Conservation (phyloP, 2,888 invertebrate genomes). For the Cenopis cana region DNA sequence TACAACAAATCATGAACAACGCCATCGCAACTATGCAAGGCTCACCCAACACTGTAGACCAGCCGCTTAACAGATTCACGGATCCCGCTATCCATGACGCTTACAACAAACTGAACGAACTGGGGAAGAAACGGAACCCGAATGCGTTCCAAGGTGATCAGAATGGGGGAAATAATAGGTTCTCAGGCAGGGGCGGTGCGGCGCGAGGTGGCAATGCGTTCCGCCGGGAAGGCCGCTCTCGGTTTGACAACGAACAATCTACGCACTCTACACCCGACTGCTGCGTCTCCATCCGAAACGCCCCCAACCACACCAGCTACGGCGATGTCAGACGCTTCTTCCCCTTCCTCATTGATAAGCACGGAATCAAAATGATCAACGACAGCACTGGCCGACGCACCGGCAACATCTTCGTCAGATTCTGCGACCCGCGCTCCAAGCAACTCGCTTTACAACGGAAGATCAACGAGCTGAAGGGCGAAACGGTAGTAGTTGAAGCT, state of each 20-base stretch:
- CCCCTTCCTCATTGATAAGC: slow-evolving; percentile 92
- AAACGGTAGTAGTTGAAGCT: slow-evolving; percentile 87
- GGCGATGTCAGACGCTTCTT: slow-evolving; percentile 94
- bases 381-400: slow-evolving; percentile 91
- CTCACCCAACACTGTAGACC: slow-evolving; percentile 43
- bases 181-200: slow-evolving; percentile 53
- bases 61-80: slow-evolving; percentile 56
- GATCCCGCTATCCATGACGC: slow-evolving; percentile 69
- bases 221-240: slow-evolving; percentile 65
- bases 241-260: slow-evolving; percentile 64
- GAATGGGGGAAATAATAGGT: slow-evolving; percentile 55
- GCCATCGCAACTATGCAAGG: slow-evolving; percentile 45
- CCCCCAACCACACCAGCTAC: slow-evolving; percentile 91
- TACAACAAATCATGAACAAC: slow-evolving; percentile 46
- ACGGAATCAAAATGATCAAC: slow-evolving; percentile 94
- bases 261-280: slow-evolving; percentile 57
- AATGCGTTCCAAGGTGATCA: slow-evolving; percentile 81
- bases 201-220: slow-evolving; percentile 57
- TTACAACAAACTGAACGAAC: slow-evolving; percentile 72
- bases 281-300: slow-evolving; percentile 90
- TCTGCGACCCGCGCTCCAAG: slow-evolving; percentile 88
- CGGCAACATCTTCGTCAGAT: slow-evolving; percentile 92
- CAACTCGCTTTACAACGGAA: slow-evolving; percentile 89
- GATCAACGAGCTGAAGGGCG: slow-evolving; percentile 87
- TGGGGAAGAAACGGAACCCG: slow-evolving; percentile 86